phyloP scores from a whole-genome alignment of 2,113 vertebrate species.

The Glareola pratincola region DNA sequence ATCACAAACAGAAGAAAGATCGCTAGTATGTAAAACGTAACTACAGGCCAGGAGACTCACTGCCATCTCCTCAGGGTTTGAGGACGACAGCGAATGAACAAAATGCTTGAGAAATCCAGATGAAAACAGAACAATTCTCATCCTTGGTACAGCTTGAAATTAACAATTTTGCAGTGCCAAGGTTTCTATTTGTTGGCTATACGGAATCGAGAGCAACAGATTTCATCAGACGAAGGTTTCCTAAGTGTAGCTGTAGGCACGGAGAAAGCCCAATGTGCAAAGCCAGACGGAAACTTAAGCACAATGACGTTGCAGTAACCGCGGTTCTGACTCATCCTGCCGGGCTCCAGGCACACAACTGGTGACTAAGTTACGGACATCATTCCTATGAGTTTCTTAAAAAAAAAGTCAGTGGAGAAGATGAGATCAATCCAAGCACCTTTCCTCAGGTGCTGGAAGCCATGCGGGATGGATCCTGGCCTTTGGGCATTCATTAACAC shows the following conservation, averaged over 20 bases:
- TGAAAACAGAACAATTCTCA: background rate
- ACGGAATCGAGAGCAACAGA: background rate
- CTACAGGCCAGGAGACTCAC: background rate
- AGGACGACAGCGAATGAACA: background rate
- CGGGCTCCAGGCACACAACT: background rate
- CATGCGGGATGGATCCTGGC: background rate
- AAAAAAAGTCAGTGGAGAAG: background rate
- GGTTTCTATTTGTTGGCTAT: background rate
- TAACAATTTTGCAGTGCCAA: background rate
- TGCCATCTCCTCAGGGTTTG: background rate
- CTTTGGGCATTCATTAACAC: background rate
- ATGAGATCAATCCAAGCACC: background rate
- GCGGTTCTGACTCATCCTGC: background rate
- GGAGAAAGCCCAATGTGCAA: background rate
- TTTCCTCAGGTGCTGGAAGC: background rate
- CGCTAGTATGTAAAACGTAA: background rate
- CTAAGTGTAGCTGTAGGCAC: background rate
- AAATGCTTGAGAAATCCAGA: background rate
- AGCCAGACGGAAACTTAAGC: background rate
- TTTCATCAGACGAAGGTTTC: background rate
- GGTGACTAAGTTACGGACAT: background rate
- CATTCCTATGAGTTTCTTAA: rapidly evolving
- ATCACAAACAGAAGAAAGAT: background rate
- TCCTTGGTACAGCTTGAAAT: background rate
- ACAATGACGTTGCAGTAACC: background rate